Base-by-base conservation (phyloP, 2,113 vertebrate species). In the Lampris incognitus region DNA sequence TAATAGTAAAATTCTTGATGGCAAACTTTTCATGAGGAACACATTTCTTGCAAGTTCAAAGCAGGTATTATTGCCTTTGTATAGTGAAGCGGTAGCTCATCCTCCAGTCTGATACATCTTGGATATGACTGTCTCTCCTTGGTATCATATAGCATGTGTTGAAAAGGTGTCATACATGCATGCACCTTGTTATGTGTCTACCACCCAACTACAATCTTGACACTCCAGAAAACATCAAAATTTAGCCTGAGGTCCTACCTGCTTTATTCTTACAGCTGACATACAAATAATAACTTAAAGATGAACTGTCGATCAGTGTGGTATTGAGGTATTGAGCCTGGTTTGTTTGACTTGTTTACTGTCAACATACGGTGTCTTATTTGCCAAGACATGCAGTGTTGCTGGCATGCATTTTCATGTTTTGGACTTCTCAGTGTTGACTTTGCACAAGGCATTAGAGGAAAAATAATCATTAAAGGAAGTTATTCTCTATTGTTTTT, bases 371-470 rank as follows among this genome's bases (percentile, higher is more conserved):
- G 63, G 50, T 40, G 38, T 42, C 64, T 73, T 49, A 66, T 76
- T 83, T 77, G 24, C 81, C 5, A 39, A 48, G 50, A 52, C 65
- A 66, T 66, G 44, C 62, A 48, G 13, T 3, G 57, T 68, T 66
- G 7, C 66, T 63, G 75, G 46, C 2, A 49, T 4, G 59, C 38
- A 50, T 38, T 57, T 9, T 57, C 49, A 42, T 41, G 13, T 41
- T 49, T 5, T 11, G 48, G n/a, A 11, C 65, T 24, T 57, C 9
- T 79, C 13, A 8, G 13, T 37, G 11, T 10, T 38, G 41, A 40
- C 41, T 41, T 42, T 4, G 13, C 0, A 6, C 10, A 13, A 61
- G 59, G 37, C 38, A 61, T 9, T 10, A 61, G 40, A 13, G 39
- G 59, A 42, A 61, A 41, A n/a, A 38, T 24, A 24, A 24, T 24